phyloP scores from a whole-genome alignment of 92 coral and sea anemone species.

The Desmophyllum pertusum region DNA sequence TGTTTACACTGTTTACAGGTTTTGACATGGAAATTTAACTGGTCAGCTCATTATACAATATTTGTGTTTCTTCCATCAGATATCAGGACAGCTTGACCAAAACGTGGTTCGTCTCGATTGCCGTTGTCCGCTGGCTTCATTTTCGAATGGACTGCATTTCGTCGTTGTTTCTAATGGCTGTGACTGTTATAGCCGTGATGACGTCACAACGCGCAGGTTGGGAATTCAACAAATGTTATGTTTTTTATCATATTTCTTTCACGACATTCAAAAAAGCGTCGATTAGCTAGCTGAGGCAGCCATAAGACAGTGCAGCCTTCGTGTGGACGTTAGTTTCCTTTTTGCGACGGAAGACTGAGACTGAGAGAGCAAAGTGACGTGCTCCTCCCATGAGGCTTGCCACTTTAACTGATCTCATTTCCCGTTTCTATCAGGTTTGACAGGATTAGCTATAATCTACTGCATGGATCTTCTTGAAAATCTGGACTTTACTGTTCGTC shows the following conservation, averaged over 20 bases:
- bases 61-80: not conserved
- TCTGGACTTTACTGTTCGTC: not conserved
- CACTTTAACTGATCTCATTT: not conserved
- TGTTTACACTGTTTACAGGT: no score
- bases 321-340: no score
- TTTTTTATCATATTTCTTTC: no score
- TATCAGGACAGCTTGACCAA: constrained; percentile 14
- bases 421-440: not conserved
- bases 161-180: constrained; percentile 18
- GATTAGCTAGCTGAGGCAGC: no score
- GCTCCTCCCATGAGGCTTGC: no score
- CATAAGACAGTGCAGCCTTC: no score
- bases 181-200: constrained; percentile 14
- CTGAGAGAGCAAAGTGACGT: not conserved
- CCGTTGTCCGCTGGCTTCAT: constrained; percentile 22
- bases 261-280: no score
- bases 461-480: constrained; percentile 6
- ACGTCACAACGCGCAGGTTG: constrained; percentile 33
- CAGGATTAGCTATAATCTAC: constrained; percentile 27
- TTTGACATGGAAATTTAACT: no score
- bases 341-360: no score
- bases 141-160: constrained; percentile 22
- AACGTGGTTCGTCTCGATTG: constrained; percentile 18
- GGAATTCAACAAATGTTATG: no score
- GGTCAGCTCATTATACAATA: no score